A percentile compares a stretch with the other conserved stretches of the same genome.
phyloP scores from a whole-genome alignment of 1,140 invertebrate species.

The Drosophila pachea region DNA sequence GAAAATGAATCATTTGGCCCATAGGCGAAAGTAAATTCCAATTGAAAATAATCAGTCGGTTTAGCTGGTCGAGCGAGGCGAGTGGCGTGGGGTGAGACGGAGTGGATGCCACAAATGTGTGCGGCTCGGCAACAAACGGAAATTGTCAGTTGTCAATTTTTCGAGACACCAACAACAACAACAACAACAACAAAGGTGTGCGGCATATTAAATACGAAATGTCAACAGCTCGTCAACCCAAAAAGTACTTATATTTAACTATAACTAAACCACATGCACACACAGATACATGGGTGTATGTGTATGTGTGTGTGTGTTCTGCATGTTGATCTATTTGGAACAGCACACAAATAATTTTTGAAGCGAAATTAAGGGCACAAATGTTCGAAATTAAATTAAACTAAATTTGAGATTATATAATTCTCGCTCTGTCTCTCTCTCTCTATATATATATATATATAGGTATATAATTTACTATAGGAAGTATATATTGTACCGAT shows the following conservation, averaged over 20 bases:
- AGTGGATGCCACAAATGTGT: slow-evolving; percentile 7
- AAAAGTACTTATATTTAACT: slow-evolving; percentile 23
- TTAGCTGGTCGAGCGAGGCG: background rate
- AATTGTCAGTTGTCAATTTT: slow-evolving; percentile 74
- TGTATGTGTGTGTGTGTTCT: background rate
- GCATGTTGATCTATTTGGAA: background rate
- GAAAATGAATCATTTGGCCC: slow-evolving; percentile 56
- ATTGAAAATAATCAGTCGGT: slow-evolving; percentile 38
- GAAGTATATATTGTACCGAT: too few relatives aligned
- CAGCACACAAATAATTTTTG: background rate
- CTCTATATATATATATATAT: background rate
- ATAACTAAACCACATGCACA: background rate
- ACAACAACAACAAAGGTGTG: slow-evolving; percentile 33
- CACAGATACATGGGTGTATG: background rate
- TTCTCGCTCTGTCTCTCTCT: too few relatives aligned
- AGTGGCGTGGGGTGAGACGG: too few relatives aligned
- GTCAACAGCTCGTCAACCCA: slow-evolving; percentile 64
- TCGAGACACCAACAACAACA: slow-evolving; percentile 9
- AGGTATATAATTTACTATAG: too few relatives aligned
- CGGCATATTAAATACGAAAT: slow-evolving; percentile 69
- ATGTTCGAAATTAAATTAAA: background rate
- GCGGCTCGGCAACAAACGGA: slow-evolving; percentile 56
- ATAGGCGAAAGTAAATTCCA: slow-evolving; percentile 40
- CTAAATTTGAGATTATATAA: too few relatives aligned
- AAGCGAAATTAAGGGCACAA: slow-evolving; percentile 1